Evolutionary conservation across 2,888 invertebrate species (phyloP).

Genomic region (Blastobasis adustella): DNA sequence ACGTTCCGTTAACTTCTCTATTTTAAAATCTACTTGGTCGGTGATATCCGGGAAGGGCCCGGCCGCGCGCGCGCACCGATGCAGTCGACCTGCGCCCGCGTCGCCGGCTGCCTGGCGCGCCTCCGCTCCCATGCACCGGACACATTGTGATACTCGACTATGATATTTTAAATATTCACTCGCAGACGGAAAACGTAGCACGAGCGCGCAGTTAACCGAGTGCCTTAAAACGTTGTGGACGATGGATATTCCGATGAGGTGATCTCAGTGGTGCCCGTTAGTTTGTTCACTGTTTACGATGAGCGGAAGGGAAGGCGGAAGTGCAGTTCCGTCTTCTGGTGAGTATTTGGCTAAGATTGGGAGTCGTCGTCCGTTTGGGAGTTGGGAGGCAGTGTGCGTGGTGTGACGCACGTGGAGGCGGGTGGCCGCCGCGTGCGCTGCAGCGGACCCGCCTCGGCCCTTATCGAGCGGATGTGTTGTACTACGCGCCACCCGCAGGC

Average conservation of each 20-base stretch:
- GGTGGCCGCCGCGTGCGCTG: slow-evolving; percentile 14
- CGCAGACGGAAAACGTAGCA: too few relatives aligned
- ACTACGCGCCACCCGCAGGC: slow-evolving; percentile 36
- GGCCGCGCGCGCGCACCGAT: slow-evolving; percentile 53
- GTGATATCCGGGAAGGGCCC: slow-evolving; percentile 72
- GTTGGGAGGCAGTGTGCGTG: not conserved
- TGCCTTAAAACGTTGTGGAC: slow-evolving; percentile 47
- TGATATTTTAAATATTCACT: too few relatives aligned
- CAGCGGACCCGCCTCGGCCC: slow-evolving; percentile 41
- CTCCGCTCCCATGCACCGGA: slow-evolving; percentile 51
- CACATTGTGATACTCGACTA: slow-evolving; percentile 45
- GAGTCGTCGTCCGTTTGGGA: slow-evolving; percentile 17
- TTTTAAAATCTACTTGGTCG: slow-evolving; percentile 68
- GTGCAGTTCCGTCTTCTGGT: slow-evolving; percentile 72
- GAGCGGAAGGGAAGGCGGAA: slow-evolving; percentile 72
- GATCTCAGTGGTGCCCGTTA: slow-evolving; percentile 63
- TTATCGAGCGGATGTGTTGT: slow-evolving; percentile 60
- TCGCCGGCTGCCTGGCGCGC: slow-evolving; percentile 63
- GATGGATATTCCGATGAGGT: slow-evolving; percentile 62
- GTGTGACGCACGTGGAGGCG: slow-evolving; percentile 1
- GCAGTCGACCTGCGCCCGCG: slow-evolving; percentile 72
- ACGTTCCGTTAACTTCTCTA: slow-evolving; percentile 72
- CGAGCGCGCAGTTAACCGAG: slow-evolving; percentile 43
- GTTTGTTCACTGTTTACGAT: slow-evolving; percentile 53
- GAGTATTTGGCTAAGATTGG: slow-evolving; percentile 44